Evolutionary conservation across 2,888 invertebrate genomes (phyloP).

Genomic region (Anagyrus pseudococci): DNA sequence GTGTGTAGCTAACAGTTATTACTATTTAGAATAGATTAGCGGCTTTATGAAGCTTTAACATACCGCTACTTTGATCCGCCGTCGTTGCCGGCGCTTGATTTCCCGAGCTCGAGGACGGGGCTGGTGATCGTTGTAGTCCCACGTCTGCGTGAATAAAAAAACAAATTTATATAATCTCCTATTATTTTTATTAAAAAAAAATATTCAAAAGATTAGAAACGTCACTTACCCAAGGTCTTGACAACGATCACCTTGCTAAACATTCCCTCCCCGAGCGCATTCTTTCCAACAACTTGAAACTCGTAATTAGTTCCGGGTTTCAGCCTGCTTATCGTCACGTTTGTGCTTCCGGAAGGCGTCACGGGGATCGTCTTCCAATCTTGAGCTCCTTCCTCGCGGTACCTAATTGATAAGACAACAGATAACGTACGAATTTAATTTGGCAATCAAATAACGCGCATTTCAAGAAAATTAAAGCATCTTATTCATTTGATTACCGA

Average conservation of each 20-base stretch:
- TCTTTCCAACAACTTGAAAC: slow-evolving; percentile 95
- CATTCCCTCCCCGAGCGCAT: slow-evolving; percentile 93
- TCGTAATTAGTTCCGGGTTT: slow-evolving; percentile 92
- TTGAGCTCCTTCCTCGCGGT: slow-evolving; percentile 83
- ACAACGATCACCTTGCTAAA: slow-evolving; percentile 92
- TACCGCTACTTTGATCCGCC: slow-evolving; percentile 51
- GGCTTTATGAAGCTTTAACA: slow-evolving; percentile 1
- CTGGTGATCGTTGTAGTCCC: slow-evolving; percentile 26
- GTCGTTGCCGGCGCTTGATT: slow-evolving; percentile 46
- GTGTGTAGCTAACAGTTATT: not conserved
- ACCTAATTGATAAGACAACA: too few relatives aligned
- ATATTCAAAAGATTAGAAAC: not conserved
- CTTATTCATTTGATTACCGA: too few relatives aligned
- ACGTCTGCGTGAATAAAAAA: slow-evolving; percentile 29
- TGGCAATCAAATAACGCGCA: too few relatives aligned
- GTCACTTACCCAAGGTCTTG: slow-evolving; percentile 78
- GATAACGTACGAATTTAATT: too few relatives aligned
- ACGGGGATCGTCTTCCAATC: slow-evolving; percentile 95
- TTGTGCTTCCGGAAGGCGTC: slow-evolving; percentile 88
- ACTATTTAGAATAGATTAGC: not conserved
- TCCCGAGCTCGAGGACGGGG: slow-evolving; percentile 40
- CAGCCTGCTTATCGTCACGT: slow-evolving; percentile 83
- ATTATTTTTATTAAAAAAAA: not conserved
- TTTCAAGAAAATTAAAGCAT: too few relatives aligned
- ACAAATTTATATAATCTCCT: too few relatives aligned